Conservation (phyloP, 2,113 vertebrate species). For the Amazona guildingii region DNA sequence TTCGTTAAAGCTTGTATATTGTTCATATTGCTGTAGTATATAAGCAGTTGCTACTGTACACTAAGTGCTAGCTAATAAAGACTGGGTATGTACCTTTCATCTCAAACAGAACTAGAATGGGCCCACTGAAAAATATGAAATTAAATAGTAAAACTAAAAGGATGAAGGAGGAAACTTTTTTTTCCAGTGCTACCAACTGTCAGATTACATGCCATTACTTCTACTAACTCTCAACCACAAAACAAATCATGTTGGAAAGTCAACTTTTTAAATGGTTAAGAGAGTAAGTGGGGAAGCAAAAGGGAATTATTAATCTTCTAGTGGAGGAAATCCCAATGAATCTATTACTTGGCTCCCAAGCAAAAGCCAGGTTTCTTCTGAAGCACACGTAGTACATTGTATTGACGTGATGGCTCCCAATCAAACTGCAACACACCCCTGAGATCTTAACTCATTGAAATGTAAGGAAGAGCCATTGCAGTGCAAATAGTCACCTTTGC, state of each 20-base stretch:
- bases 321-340: neutral
- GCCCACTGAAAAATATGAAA: neutral
- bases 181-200: neutral
- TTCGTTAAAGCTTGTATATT: neutral
- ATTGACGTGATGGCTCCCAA: neutral
- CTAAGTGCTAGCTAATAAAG: neutral
- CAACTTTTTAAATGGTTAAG: neutral
- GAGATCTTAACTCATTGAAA: neutral
- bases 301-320: neutral
- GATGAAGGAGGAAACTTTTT: neutral
- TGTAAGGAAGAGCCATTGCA: neutral
- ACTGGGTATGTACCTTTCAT: neutral
- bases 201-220: neutral
- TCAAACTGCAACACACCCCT: neutral
- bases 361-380: neutral
- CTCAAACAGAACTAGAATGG: neutral
- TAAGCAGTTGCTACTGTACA: neutral
- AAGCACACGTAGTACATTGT: rapidly evolving
- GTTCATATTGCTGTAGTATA: neutral
- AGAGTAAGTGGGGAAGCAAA: neutral
- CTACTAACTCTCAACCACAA: neutral
- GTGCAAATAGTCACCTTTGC: neutral
- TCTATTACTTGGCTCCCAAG: neutral
- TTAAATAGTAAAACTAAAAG: neutral
- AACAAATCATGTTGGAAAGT: neutral